Conservation (phyloP, 2,797 vertebrate genomes). For the Cirrhinus mrigala region DNA sequence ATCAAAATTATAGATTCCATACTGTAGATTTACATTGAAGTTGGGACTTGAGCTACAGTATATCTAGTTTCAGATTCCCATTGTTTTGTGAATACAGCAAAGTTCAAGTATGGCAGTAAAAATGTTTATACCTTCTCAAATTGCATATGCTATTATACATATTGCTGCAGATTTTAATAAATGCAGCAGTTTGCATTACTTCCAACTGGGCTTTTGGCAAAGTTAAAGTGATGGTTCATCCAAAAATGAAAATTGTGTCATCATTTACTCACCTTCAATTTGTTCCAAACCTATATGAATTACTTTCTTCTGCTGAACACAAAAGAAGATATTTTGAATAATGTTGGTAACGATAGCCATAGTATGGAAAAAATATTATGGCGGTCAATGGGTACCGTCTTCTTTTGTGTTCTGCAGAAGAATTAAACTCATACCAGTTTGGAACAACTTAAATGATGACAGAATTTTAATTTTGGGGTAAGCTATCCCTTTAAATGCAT, state of each 20-base stretch:
- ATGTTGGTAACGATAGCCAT: background rate
- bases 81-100: background rate
- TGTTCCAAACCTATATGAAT: background rate
- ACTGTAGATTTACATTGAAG: background rate
- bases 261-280: background rate
- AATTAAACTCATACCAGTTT: background rate
- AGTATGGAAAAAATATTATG: background rate
- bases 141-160: background rate
- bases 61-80: constrained; percentile 9
- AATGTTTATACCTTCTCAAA: background rate
- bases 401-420: background rate
- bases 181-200: background rate
- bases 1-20: background rate
- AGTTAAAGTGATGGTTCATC: background rate
- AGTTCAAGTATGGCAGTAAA: background rate
- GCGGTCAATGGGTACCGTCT: background rate
- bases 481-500: background rate
- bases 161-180: background rate
- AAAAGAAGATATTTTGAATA: background rate
- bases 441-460: background rate
- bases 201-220: background rate
- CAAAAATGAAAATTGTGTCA: background rate
- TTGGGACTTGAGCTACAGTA: background rate
- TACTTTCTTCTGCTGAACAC: too few relatives aligned
- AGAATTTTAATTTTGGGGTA: background rate